Evolutionary conservation across 37 sponge, comb jelly and placozoan genomes (phyloP).

Genomic region (Ephydatia muelleri): DNA sequence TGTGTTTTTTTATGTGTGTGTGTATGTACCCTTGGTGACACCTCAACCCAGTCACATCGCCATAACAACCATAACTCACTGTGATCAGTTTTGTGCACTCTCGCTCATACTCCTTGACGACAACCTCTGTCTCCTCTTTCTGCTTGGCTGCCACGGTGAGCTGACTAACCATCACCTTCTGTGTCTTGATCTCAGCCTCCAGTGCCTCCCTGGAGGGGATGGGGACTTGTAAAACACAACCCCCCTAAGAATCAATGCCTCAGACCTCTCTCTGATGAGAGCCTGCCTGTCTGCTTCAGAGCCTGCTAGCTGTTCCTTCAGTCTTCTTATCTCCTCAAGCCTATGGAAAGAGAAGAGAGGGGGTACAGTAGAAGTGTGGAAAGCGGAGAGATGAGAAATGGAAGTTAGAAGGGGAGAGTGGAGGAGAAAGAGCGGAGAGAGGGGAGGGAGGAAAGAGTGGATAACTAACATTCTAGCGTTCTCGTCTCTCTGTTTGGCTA

Average conservation of each 20-base stretch:
- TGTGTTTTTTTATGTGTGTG: too few species aligned
- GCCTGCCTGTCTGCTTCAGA: background rate
- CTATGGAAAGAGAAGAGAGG: background rate
- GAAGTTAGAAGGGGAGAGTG: too few species aligned
- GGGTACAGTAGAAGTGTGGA: too few species aligned
- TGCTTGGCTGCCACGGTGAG: background rate
- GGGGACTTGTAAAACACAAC: background rate
- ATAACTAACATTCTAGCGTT: too few species aligned
- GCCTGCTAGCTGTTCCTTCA: background rate
- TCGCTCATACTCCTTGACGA: background rate
- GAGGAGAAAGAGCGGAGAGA: too few species aligned
- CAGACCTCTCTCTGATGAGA: background rate
- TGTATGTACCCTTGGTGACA: too few species aligned
- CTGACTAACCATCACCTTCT: background rate
- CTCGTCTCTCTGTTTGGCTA: too few species aligned
- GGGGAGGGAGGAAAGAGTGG: too few species aligned
- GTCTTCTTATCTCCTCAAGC: background rate
- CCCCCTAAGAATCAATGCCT: background rate
- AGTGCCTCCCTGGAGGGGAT: background rate
- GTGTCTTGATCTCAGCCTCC: background rate
- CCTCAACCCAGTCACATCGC: background rate
- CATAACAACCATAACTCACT: background rate
- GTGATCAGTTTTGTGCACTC: background rate
- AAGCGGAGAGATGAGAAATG: background rate
- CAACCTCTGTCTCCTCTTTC: background rate